phyloP scores from a whole-genome alignment of 2,797 vertebrate species.

The Sebastes trivittatus region DNA sequence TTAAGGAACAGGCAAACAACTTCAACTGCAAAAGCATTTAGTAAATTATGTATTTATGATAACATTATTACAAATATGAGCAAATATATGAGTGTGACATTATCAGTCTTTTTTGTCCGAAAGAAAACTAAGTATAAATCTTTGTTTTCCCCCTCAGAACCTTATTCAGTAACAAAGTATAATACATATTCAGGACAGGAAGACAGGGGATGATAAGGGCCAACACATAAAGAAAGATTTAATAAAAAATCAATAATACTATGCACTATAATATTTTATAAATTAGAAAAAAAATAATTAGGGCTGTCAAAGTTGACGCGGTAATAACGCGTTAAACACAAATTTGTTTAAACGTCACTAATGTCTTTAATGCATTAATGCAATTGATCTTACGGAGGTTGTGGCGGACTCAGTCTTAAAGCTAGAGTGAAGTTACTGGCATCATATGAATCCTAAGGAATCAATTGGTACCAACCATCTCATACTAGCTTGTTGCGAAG shows the following conservation, averaged over 20 bases:
- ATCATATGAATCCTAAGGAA: no score
- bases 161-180: neutral
- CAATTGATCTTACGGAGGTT: no score
- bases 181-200: neutral
- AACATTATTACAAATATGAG: neutral
- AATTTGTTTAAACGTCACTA: no score
- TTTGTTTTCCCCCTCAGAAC: no score
- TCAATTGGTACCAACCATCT: no score
- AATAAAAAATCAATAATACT: neutral
- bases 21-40: neutral
- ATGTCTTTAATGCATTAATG: no score
- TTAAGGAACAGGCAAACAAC: neutral
- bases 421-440: no score
- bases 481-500: no score
- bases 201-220: neutral
- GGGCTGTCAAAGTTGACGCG: no score
- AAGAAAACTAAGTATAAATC: neutral
- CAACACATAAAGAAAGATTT: neutral
- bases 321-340: no score
- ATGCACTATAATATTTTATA: neutral
- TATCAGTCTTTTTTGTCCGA: neutral
- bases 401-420: no score
- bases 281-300: neutral
- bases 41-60: neutral
- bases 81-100: no score